Evolutionary conservation across 2,888 invertebrate genomes (phyloP), one percentile per base, ranked within the genome.

Genomic region (Biston stratarius): DNA sequence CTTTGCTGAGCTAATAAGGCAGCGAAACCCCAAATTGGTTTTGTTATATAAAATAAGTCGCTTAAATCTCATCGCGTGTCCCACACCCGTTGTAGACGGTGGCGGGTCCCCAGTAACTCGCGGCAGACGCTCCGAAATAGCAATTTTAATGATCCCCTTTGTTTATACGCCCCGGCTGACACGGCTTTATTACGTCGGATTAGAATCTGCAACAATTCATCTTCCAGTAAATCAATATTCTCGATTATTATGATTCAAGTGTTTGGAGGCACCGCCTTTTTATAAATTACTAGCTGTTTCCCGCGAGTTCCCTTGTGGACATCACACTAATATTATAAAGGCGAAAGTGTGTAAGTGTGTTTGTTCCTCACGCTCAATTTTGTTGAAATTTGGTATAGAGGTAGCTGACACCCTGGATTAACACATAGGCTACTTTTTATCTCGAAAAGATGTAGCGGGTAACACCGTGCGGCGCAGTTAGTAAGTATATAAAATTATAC

Each of bases 81-180:
- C 75, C 72, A 59, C 47, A 12, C 7, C 45, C 45, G 56, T 15
- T 57, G 14, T 10, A 15, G 24, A 5, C 49, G n/a, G 34, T 57
- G 12, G 40, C 44, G 62, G 52, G 72, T 77, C 76, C 78, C 79
- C 80, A 80, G 85, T 81, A 80, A 78, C 79, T 81, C 81, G 80
- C 81, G 80, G 74, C 83, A 86, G 88, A 85, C 87, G 86, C 66
- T 83, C 87, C 78, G 75, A 92, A 92, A 92, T 92, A 92, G 87
- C 87, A 82, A 78, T 90, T 92, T 91, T 92, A 91, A 92, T 88
- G 89, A 87, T 80, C 84, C 84, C 85, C 85, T 85, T 91, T 92
- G 92, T 92, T 92, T 92, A 74, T 74, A 74, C 62, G 58, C 70
- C 58, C 67, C 64, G 47, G 47, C 60, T 60, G 48, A 60, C 61